These are phyloP conservation scores for Hydrolagus colliei DNA, from an alignment of 2,797 vertebrate genomes.

Conservation along the genomic window DNA sequence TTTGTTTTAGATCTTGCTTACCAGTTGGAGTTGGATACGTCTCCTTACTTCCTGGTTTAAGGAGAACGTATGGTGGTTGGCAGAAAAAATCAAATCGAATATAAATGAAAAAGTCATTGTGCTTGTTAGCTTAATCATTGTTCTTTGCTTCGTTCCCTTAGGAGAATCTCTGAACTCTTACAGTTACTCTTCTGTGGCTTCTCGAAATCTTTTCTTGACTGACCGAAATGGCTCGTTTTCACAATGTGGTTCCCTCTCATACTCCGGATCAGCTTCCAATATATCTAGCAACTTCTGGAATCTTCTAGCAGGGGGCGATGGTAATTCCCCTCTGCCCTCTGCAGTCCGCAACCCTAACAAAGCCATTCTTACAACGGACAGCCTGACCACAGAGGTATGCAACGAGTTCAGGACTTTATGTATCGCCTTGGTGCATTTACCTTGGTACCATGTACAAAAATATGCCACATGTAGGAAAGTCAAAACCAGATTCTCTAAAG, in stretches of 20 bases:
- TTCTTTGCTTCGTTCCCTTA: constrained; percentile 33
- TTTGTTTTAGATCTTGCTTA: neutral
- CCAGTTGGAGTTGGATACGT: neutral
- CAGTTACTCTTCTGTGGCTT: constrained; percentile 55
- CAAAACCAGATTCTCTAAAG: neutral
- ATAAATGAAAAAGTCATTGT: neutral
- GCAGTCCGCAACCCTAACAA: constrained; percentile 62
- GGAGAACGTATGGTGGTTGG: neutral
- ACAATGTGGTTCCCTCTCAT: constrained; percentile 35
- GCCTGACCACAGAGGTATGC: constrained; percentile 69
- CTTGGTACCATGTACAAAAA: neutral
- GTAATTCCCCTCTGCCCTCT: constrained; percentile 42
- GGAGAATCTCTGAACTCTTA: constrained; percentile 60
- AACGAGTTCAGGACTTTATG: neutral
- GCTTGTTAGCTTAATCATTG: neutral
- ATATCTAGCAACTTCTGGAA: constrained; percentile 55
- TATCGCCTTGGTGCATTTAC: neutral
- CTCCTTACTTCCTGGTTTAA: too few species aligned
- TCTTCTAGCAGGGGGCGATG: constrained; percentile 47
- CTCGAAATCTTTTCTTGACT: constrained; percentile 54
- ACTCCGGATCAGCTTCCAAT: constrained; percentile 40
- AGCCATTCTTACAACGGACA: constrained; percentile 66
- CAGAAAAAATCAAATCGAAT: neutral
- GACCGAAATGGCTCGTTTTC: constrained; percentile 37
- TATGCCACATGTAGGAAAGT: neutral